Evolutionary conservation across 2,113 vertebrate genomes (phyloP), one percentile per base, ranked within the genome.

Genomic region (Syrmaticus mikado): DNA sequence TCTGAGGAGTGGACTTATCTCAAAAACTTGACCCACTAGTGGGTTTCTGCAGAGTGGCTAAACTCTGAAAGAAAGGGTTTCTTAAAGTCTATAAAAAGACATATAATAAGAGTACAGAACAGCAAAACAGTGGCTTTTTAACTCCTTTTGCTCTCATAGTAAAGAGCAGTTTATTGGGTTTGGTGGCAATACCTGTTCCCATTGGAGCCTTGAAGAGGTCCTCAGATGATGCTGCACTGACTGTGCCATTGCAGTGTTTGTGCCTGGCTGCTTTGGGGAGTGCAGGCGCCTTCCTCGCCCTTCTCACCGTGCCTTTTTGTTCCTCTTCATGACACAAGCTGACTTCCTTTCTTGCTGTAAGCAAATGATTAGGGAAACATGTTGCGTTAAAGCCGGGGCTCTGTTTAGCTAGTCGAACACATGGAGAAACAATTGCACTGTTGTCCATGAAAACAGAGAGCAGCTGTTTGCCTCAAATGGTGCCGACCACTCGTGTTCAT

Each of bases 401-500:
- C 91, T 85, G 90, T 94, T 92, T 91, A 90, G 91, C 85, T 83
- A 81, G 70, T 84, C 73, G 81, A 75, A 95, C 87, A 85, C 94
- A 88, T 90, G 94, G 91, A 65, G 61, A 95, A 96, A 97, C 95
- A 95, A 97, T 88, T 92, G 80, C 65, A 78, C 93, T 94, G 89
- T 82, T 97, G 96, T 96, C 87, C 53, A 66, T 41, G 70, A 78
- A 90, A 92, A 90, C 82, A 94, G 90, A 94, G 93, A 66, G 92
- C 95, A 95, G 93, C 94, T 97, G 94, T 95, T 96, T 91, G 92
- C 83, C 82, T 84, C 73, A 30, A 85, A 65, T 20, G 77, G 71
- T 0, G 2, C 82, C 73, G 75, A 72, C 72, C 8, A 2, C 38
- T 91, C 38, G 43, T 64, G 65, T 52, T 64, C 10, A 0, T 71